phyloP scores from a whole-genome alignment of 2,113 vertebrate species.

The Crypturellus undulatus region DNA sequence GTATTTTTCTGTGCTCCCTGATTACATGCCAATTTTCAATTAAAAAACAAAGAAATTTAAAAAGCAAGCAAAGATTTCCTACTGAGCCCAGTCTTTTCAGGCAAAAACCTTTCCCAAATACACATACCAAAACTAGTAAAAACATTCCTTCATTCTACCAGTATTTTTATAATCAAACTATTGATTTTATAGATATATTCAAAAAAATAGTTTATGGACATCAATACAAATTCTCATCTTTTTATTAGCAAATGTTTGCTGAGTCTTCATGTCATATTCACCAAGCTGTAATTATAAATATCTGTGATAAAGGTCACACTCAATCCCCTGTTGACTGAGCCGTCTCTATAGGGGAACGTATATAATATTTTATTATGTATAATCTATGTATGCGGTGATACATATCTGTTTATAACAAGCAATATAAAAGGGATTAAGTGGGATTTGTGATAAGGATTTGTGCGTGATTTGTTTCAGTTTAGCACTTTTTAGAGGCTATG shows the following conservation, averaged over 20 bases:
- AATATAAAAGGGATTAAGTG: slow-evolving; percentile 51
- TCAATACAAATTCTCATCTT: not conserved
- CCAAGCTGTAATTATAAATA: not conserved
- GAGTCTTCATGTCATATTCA: not conserved
- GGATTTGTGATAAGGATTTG: slow-evolving; percentile 48
- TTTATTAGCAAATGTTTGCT: not conserved
- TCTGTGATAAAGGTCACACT: not conserved
- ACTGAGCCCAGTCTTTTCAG: not conserved
- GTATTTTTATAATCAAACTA: not conserved
- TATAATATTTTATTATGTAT: not conserved
- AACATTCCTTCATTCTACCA: not conserved
- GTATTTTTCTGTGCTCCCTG: not conserved
- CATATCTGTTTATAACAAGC: not conserved
- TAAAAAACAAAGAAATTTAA: not conserved
- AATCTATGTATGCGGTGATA: not conserved
- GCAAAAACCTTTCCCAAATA: not conserved
- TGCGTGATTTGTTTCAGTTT: slow-evolving; percentile 19
- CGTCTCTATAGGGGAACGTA: not conserved
- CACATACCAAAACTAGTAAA: accelerated
- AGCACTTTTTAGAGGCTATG: not conserved
- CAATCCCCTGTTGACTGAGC: not conserved
- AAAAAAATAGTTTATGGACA: not conserved
- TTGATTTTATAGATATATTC: not conserved
- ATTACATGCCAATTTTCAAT: not conserved
- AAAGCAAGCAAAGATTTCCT: not conserved